phyloP scores from a whole-genome alignment of 2,888 invertebrate species.

The Conops quadrifasciatus region DNA sequence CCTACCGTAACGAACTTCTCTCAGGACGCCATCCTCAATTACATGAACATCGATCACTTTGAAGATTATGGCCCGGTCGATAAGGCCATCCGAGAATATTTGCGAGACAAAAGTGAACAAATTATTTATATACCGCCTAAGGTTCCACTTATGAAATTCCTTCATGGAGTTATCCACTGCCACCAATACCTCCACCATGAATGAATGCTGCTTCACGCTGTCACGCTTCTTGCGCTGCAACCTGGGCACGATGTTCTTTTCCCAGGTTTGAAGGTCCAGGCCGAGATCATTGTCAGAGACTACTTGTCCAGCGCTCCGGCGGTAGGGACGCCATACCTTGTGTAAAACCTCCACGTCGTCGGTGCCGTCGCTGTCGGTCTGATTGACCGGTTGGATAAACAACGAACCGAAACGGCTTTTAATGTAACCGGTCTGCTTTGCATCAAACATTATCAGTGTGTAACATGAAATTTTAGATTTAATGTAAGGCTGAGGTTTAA shows the following conservation, averaged over 20 bases:
- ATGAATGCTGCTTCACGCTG: slow-evolving; percentile 66
- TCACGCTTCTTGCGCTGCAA: slow-evolving; percentile 12
- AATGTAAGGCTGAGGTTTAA: no score
- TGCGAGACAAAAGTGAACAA: slow-evolving; percentile 84
- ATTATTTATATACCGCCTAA: slow-evolving; percentile 78
- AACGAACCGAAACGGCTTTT: slow-evolving; percentile 73
- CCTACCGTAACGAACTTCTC: neutral
- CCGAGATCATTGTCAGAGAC: slow-evolving; percentile 54
- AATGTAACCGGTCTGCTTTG: slow-evolving; percentile 73
- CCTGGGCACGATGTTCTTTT: slow-evolving; percentile 26
- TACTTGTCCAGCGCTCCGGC: slow-evolving; percentile 57
- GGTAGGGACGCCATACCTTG: slow-evolving; percentile 64
- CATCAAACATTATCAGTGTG: neutral
- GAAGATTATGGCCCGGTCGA: slow-evolving; percentile 85
- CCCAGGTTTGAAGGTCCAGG: slow-evolving; percentile 51
- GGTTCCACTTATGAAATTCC: slow-evolving; percentile 76
- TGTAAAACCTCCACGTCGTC: slow-evolving; percentile 66
- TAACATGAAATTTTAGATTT: no score
- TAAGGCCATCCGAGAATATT: slow-evolving; percentile 81
- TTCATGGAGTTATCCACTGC: slow-evolving; percentile 84
- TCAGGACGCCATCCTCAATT: slow-evolving; percentile 64
- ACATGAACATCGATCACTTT: slow-evolving; percentile 77
- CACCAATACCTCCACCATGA: slow-evolving; percentile 80
- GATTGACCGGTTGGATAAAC: slow-evolving; percentile 74
- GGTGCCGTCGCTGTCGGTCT: slow-evolving; percentile 46